Conservation (phyloP, 2,888 invertebrate species). For the Luperina nickerlii region DNA sequence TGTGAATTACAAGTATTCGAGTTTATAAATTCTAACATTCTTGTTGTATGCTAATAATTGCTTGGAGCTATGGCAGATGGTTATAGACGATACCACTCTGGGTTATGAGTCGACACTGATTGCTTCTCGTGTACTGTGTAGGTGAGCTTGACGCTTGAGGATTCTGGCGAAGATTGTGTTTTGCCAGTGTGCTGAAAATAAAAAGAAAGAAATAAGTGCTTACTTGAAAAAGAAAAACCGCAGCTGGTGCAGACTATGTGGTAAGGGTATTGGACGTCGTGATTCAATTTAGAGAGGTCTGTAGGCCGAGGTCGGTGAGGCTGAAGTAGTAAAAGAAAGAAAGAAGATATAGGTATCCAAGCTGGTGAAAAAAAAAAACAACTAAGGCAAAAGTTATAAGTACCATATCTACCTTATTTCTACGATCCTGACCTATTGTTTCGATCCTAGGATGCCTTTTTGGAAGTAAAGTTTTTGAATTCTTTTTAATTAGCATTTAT, state of each 20-base stretch:
- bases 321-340: not conserved
- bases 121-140: not conserved
- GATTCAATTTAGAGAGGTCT: not conserved
- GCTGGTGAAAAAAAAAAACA: not conserved
- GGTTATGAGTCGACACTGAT: no score
- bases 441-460: conserved; percentile 10
- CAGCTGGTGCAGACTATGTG: not conserved
- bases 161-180: not conserved
- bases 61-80: no score
- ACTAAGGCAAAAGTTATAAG: not conserved
- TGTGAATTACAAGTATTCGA: no score
- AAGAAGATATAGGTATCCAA: not conserved
- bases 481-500: conserved; percentile 47
- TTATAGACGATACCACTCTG: no score
- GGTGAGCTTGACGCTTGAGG: not conserved
- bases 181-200: not conserved
- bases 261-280: not conserved
- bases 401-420: not conserved
- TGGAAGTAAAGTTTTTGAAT: conserved; percentile 22
- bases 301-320: no score
- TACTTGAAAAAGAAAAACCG: not conserved
- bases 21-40: no score
- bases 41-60: no score
- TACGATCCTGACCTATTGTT: conserved; percentile 39
- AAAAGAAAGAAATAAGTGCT: not conserved